Evolutionary conservation across 2,797 vertebrate genomes (phyloP).

Genomic region (Gambusia yucatana): DNA sequence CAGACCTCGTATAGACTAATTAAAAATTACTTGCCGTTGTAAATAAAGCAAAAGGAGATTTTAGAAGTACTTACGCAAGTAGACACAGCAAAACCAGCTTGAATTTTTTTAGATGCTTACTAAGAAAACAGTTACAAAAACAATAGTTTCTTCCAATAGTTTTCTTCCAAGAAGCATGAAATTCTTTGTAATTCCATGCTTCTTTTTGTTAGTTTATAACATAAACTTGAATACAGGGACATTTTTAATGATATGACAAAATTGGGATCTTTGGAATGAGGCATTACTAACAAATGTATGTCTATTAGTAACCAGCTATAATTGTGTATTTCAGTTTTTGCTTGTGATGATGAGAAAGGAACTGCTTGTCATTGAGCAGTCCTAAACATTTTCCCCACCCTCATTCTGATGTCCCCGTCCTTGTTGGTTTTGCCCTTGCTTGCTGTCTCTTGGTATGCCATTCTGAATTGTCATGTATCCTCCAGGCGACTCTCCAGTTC

Average conservation of each 20-base stretch:
- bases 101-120: neutral
- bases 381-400: slow-evolving; percentile 13
- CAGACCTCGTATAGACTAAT: neutral
- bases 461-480: slow-evolving; percentile 51
- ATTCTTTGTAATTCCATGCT: neutral
- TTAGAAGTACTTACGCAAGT: no score
- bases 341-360: neutral
- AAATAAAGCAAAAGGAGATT: neutral
- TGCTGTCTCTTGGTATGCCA: slow-evolving; percentile 42
- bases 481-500: slow-evolving; percentile 96
- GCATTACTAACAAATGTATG: neutral
- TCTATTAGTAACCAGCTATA: neutral
- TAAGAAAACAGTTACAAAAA: neutral
- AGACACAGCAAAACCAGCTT: neutral
- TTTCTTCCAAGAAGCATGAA: neutral
- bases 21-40: neutral
- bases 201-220: neutral
- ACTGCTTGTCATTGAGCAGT: slow-evolving; percentile 5
- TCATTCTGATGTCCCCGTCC: slow-evolving; percentile 12
- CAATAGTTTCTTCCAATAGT: neutral
- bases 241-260: neutral
- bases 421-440: slow-evolving; percentile 21
- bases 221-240: neutral
- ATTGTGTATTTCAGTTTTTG: neutral
- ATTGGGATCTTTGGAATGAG: neutral